Conservation (phyloP, 1,140 invertebrate genomes). For the Brachystomella parvula region DNA sequence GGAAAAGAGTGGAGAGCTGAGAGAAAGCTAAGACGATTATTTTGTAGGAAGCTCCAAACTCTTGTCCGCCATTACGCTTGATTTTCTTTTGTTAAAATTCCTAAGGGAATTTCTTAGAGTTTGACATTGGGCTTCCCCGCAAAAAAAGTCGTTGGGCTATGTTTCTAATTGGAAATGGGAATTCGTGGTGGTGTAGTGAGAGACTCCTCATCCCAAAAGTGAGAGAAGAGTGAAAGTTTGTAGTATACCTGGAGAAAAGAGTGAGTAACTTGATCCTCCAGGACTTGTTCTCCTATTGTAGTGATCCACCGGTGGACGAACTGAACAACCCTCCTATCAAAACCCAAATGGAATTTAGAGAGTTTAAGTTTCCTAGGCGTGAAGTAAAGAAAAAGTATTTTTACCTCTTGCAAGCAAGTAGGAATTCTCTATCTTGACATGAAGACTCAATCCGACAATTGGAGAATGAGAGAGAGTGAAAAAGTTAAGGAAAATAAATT, state of each 20-base stretch:
- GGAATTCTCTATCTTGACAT: constrained; percentile 60
- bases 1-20: neutral
- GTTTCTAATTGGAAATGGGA: neutral
- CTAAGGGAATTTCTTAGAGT: no score
- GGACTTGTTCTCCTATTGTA: constrained; percentile 62
- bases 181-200: neutral
- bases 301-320: constrained; percentile 71
- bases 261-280: constrained; percentile 61
- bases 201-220: no score
- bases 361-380: no score
- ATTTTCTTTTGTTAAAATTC: no score
- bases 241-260: constrained; percentile 58
- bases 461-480: constrained; percentile 26
- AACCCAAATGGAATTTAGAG: constrained; percentile 47
- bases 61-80: neutral
- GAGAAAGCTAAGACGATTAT: neutral
- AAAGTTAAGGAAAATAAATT: constrained; percentile 39
- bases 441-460: constrained; percentile 54
- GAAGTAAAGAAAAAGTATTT: no score
- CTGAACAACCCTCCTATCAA: constrained; percentile 64
- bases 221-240: neutral
- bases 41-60: neutral
- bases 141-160: no score
- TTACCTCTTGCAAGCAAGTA: constrained; percentile 64
- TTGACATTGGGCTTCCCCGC: no score